Conservation (phyloP, 2,113 vertebrate species). For the Hiodon tergisus region DNA sequence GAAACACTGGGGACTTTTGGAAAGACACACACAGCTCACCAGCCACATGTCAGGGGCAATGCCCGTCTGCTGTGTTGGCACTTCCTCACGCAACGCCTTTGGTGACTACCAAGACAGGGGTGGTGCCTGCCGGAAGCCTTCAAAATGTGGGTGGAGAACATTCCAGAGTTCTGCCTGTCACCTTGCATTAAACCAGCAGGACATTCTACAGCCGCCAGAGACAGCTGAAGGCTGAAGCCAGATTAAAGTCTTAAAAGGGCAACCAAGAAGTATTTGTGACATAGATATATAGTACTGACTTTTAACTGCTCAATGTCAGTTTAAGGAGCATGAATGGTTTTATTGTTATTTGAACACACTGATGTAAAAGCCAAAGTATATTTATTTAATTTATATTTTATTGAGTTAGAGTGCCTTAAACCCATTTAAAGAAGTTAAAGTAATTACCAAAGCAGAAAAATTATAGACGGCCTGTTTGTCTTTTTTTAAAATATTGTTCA, state of each 20-base stretch:
- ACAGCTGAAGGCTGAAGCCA: not conserved
- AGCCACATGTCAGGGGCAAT: not conserved
- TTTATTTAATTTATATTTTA: not conserved
- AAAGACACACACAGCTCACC: slow-evolving; percentile 18
- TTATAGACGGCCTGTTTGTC: too few relatives aligned
- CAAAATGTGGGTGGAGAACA: slow-evolving; percentile 50
- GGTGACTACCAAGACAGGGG: slow-evolving; percentile 45
- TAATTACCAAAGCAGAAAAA: too few relatives aligned
- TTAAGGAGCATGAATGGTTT: not conserved
- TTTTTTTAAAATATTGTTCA: too few relatives aligned
- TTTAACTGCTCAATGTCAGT: slow-evolving; percentile 23
- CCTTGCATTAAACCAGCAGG: slow-evolving; percentile 11
- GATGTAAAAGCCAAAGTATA: not conserved
- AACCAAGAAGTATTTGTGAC: slow-evolving; percentile 30
- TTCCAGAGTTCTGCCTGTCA: slow-evolving; percentile 26
- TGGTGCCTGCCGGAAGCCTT: slow-evolving; percentile 43
- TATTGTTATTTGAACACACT: not conserved
- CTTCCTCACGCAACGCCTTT: slow-evolving; percentile 42
- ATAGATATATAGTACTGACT: slow-evolving; percentile 42
- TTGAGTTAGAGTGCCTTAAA: not conserved
- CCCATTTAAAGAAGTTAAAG: not conserved
- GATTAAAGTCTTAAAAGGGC: slow-evolving; percentile 43
- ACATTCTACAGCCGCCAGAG: slow-evolving; percentile 13
- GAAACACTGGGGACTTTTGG: not conserved
- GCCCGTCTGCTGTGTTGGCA: slow-evolving; percentile 46